phyloP scores from a whole-genome alignment of 2,113 vertebrate genomes.

The Pan paniscus region DNA sequence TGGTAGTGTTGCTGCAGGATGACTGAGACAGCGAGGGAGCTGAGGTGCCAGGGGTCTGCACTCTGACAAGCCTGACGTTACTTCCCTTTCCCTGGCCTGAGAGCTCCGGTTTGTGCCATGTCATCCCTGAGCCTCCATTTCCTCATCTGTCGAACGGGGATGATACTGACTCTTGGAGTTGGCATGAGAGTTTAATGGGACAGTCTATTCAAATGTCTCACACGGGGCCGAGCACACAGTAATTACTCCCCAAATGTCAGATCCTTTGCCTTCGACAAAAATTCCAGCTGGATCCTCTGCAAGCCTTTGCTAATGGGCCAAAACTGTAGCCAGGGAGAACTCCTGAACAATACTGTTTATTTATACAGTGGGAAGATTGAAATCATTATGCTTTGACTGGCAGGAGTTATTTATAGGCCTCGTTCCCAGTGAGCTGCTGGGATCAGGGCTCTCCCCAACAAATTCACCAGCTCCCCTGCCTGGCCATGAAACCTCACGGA shows the following conservation, averaged over 20 bases:
- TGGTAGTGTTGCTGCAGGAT: neutral
- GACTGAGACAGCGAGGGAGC: rapidly evolving
- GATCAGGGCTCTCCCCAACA: conserved; percentile 58
- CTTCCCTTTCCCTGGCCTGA: rapidly evolving
- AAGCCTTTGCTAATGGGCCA: conserved; percentile 72
- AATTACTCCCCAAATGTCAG: neutral
- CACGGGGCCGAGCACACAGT: neutral
- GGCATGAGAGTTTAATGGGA: rapidly evolving
- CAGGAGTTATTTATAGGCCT: conserved; percentile 80
- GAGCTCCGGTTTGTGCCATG: rapidly evolving
- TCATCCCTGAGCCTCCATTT: rapidly evolving
- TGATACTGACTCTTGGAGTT: rapidly evolving
- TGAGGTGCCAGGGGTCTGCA: too few species aligned
- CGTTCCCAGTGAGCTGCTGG: conserved; percentile 74
- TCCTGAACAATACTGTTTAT: conserved; percentile 80
- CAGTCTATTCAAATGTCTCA: neutral
- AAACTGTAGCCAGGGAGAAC: conserved; percentile 82
- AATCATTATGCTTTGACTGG: conserved; percentile 80
- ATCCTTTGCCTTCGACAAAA: neutral
- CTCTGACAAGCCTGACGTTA: rapidly evolving
- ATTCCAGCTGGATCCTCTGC: conserved; percentile 72
- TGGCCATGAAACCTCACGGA: conserved; percentile 67
- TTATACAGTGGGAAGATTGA: conserved; percentile 80
- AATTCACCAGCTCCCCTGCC: conserved; percentile 47
- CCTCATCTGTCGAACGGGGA: rapidly evolving